Evolutionary conservation across 2,113 vertebrate genomes (phyloP).

Genomic region (Silurus meridionalis): DNA sequence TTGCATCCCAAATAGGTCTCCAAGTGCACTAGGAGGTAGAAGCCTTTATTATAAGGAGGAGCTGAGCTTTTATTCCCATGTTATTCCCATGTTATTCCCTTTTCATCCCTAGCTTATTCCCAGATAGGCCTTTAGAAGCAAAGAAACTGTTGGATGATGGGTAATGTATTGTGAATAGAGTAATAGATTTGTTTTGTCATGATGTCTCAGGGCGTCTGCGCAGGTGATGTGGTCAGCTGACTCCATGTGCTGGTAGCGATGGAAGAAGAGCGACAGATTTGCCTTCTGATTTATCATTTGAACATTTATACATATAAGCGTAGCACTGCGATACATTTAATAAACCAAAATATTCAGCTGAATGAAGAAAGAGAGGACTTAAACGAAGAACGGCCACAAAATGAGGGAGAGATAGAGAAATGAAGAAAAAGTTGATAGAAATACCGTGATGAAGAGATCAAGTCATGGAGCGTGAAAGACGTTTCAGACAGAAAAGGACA

Average conservation of each 20-base stretch:
- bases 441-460: not conserved
- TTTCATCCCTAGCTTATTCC: not conserved
- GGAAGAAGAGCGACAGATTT: not conserved
- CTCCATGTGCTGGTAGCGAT: not conserved
- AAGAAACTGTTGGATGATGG: not conserved
- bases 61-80: not conserved
- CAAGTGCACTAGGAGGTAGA: not conserved
- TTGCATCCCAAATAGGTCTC: not conserved
- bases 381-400: not conserved
- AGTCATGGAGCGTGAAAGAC: not conserved
- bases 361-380: not conserved
- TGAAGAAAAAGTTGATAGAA: not conserved
- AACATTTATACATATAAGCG: not conserved
- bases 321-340: not conserved
- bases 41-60: not conserved
- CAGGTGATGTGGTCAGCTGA: slow-evolving; percentile 53
- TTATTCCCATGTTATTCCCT: too few relatives aligned
- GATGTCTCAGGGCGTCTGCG: not conserved
- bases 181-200: not conserved
- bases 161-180: not conserved
- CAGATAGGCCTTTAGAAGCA: not conserved
- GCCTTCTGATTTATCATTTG: not conserved
- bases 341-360: not conserved
- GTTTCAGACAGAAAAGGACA: too few relatives aligned
- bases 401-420: not conserved